Evolutionary conservation across 2,888 invertebrate genomes (phyloP).

Genomic region (Cosmopolites sordidus): DNA sequence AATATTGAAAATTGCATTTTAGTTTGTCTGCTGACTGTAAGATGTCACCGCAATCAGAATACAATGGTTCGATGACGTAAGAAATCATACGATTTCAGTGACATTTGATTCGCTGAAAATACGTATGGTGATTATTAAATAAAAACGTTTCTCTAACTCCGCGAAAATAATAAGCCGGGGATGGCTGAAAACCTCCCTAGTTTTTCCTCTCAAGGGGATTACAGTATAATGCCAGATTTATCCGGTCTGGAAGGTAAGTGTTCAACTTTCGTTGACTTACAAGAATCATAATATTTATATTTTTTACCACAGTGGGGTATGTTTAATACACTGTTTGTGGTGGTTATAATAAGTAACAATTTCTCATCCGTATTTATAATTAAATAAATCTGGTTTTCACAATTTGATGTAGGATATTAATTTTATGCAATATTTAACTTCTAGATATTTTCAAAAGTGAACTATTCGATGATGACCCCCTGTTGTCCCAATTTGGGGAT

Average conservation of each 20-base stretch:
- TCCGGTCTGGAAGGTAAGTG: constrained; percentile 65
- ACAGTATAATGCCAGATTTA: constrained; percentile 61
- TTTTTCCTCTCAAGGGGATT: constrained; percentile 50
- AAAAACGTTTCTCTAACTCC: constrained; percentile 4
- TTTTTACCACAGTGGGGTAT: background rate
- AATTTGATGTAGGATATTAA: too few relatives aligned
- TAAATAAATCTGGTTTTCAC: too few relatives aligned
- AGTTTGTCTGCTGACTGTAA: too few relatives aligned
- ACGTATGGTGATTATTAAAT: constrained; percentile 36
- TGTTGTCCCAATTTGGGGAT: constrained; percentile 51
- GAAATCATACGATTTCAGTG: constrained; percentile 57
- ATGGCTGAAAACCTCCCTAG: constrained; percentile 47
- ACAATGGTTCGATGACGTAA: constrained; percentile 46
- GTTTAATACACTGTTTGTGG: too few relatives aligned
- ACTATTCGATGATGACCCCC: constrained; percentile 52
- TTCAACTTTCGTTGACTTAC: background rate
- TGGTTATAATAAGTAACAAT: too few relatives aligned
- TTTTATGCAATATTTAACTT: too few relatives aligned
- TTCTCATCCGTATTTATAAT: too few relatives aligned
- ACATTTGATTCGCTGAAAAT: constrained; percentile 56
- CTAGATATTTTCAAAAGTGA: constrained; percentile 56
- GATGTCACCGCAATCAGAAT: too few relatives aligned
- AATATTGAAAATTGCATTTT: too few relatives aligned
- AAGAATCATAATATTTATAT: background rate
- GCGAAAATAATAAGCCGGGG: constrained; percentile 24